Conservation (phyloP, 2,888 invertebrate genomes). For the Drosophila histrio region DNA sequence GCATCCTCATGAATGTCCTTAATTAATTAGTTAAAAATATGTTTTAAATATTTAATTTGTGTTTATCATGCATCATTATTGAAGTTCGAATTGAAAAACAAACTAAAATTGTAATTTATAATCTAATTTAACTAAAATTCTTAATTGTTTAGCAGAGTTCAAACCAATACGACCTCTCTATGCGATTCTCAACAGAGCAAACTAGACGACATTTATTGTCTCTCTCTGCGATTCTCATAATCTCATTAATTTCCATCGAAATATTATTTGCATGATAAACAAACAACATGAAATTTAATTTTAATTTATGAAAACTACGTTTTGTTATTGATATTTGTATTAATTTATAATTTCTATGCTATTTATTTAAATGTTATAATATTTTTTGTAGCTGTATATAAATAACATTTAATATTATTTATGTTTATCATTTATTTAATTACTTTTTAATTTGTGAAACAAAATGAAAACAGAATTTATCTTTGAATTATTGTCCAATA, state of each 20-base stretch:
- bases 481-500: conserved; percentile 30
- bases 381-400: conserved; percentile 18
- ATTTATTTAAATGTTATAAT: conserved; percentile 16
- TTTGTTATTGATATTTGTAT: conserved; percentile 24
- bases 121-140: neutral
- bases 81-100: neutral
- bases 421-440: conserved; percentile 14
- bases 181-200: neutral
- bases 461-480: conserved; percentile 1
- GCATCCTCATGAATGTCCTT: conserved; percentile 30
- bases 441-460: conserved; percentile 18
- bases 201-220: neutral
- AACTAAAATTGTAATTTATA: conserved; percentile 1
- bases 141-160: no score
- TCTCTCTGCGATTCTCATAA: neutral
- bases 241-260: neutral
- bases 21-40: conserved; percentile 8
- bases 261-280: conserved; percentile 17
- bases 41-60: neutral
- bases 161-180: neutral
- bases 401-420: conserved; percentile 21
- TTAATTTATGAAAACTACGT: neutral
- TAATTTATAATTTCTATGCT: conserved; percentile 23
- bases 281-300: neutral
- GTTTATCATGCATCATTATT: conserved; percentile 15